Evolutionary conservation across 2,113 vertebrate species (phyloP), one percentile per base, ranked within the genome.

Genomic region (Petrocephalus microphthalmus): DNA sequence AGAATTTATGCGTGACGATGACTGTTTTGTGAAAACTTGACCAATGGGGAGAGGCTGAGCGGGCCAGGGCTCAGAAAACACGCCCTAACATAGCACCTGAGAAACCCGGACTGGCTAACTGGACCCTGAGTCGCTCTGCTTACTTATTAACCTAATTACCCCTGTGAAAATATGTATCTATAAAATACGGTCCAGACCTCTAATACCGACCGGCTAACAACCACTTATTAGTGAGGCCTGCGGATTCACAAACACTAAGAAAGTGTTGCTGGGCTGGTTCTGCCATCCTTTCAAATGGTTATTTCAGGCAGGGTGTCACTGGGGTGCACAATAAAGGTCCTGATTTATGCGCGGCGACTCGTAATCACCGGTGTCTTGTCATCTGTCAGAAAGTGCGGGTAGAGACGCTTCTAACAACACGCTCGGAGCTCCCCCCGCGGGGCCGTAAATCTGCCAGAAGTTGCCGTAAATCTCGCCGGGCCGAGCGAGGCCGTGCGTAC

Each of bases 341-440:
- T 91, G 90, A 92, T 92, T 92, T 92, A 92, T 92, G 87, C 52
- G 57, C 85, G 90, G 89, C 89, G 87, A 91, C 88, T 87, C 87
- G 90, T 90, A 90, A 92, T 90, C 89, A 88, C 90, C 52, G 87
- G 87, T 91, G 87, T 92, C 81, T 89, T 87, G 81, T 89, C 88
- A 89, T 90, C 88, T 88, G 89, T 89, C 90, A 92, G 60, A 89
- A 90, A 88, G 51, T 87, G 33, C 33, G 29, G 89, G 56, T 29
- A 29, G 52, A 88, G 86, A 88, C 67, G 60, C 87, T 87, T 89
- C 88, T 89, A 91, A 90, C 86, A 86, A 89, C 25, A 85, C 47
- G 54, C 81, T 89, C 87, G 22, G 86, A 89, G 89, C 86, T 91
- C 74, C 90, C 87, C 45, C 52, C 87, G 67, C 54, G 15, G 82